Base-by-base conservation (phyloP, 2,888 invertebrate genomes). In the Nymphalis c-album region DNA sequence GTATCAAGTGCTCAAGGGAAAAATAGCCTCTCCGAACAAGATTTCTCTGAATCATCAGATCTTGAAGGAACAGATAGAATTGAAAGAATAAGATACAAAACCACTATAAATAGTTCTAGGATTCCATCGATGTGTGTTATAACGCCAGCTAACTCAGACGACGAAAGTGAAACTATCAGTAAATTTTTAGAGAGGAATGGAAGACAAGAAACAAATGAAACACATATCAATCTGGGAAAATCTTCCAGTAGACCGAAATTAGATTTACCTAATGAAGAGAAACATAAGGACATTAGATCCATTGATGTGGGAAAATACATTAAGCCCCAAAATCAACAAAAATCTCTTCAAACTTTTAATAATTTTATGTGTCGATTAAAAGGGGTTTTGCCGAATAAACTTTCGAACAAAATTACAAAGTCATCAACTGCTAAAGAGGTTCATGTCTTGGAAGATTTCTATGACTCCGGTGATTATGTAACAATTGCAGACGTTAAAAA, bases 81-180 rank as follows among this genome's bases (percentile, higher is more conserved):
- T 77, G 97, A 97, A 86, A 93, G 97, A 75, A 96, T 97, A 73
- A 92, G 97, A 70, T 95, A 95, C 55, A 98, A 97, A 88, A 98
- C 97, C 0, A 95, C 96, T 1, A 96, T 98, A 55, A 97, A 96
- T 79, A 96, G 96, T 63, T 96, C 96, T 76, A 94, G 97, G 75
- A 98, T 98, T 80, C 98, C 98, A 1, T 97, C 97, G 7, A 96
- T 98, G 95, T 98, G 97, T 85, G 97, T 97, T 3, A 97, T 97
- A 61, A 97, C 97, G 18, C 97, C 97, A 6, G 95, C 95, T 0
- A 96, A 96, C 71, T 97, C 97, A 72, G 97, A 97, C 76, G 97
- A 97, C 78, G 97, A 97, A 84, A 95, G 95, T 74, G 93, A 94
- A 82, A 82, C 78, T 48, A 87, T 86, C 75, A 81, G 78, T 67